Evolutionary conservation across 2,888 invertebrate species (phyloP).

Genomic region (Zaprionus lineosus): DNA sequence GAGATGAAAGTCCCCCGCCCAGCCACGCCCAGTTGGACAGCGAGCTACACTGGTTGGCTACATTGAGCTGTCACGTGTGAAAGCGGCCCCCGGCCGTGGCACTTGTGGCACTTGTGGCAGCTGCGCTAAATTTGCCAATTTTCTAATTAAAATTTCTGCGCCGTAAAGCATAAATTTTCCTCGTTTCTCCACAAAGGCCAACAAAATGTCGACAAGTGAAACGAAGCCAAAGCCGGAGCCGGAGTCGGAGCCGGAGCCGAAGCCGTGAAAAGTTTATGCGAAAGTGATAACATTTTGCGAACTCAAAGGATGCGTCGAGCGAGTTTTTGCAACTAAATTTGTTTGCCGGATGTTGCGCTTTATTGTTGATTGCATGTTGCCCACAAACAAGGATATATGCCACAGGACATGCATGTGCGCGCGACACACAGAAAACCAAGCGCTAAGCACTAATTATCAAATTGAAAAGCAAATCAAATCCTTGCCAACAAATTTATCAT

Average conservation of each 20-base stretch:
- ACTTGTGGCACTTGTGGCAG: constrained; percentile 15
- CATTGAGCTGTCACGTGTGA: constrained; percentile 74
- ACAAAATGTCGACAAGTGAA: constrained; percentile 19
- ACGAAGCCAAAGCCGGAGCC: no score
- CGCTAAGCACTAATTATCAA: constrained; percentile 46
- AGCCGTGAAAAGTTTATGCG: constrained; percentile 29
- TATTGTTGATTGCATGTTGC: no score
- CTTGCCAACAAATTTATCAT: constrained; percentile 37
- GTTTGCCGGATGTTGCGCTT: constrained; percentile 22
- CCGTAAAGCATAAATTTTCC: constrained; percentile 74
- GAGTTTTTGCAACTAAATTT: no score
- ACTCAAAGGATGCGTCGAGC: constrained; percentile 15
- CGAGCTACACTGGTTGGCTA: constrained; percentile 22
- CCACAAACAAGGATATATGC: no score
- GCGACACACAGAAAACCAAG: no score
- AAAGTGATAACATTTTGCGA: constrained; percentile 23
- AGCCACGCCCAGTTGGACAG: constrained; percentile 24
- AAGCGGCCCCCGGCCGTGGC: constrained; percentile 31
- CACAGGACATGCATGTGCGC: no score
- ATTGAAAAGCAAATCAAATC: constrained; percentile 14
- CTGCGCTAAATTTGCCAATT: constrained; percentile 70
- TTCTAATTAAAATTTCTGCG: constrained; percentile 78
- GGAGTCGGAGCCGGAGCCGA: no score
- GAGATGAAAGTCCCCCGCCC: constrained; percentile 14
- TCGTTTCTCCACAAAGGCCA: constrained; percentile 56